phyloP scores from a whole-genome alignment of 2,888 invertebrate species.

The Agrilus biguttatus region DNA sequence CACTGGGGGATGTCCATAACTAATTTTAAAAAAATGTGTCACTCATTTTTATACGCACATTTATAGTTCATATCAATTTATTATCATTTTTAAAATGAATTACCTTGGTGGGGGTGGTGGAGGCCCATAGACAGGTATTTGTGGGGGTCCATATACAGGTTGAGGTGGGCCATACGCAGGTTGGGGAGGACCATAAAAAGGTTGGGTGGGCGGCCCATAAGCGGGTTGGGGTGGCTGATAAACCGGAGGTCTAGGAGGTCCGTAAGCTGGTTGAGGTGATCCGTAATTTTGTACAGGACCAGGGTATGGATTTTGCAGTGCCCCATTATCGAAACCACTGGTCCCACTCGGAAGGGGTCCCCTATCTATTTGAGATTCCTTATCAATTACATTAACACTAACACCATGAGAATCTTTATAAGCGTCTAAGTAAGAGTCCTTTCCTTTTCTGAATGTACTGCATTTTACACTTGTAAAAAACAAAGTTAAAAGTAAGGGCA shows the following conservation, averaged over 20 bases:
- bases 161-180: constrained; percentile 20
- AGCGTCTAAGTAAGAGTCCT: constrained; percentile 51
- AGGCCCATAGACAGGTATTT: constrained; percentile 30
- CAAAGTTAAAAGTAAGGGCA: constrained; percentile 1
- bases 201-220: constrained; percentile 22
- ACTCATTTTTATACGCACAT: background rate
- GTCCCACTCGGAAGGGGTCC: constrained; percentile 28
- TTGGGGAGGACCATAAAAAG: constrained; percentile 19
- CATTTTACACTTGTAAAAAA: constrained; percentile 19
- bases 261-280: constrained; percentile 23
- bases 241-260: constrained; percentile 10
- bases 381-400: constrained; percentile 32
- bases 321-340: constrained; percentile 19
- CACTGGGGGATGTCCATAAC: background rate
- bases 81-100: background rate
- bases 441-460: background rate
- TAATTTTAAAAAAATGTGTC: background rate
- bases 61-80: too few relatives aligned
- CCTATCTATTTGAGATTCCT: constrained; percentile 32
- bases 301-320: constrained; percentile 18
- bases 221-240: constrained; percentile 14
- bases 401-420: constrained; percentile 42
- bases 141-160: constrained; percentile 22
- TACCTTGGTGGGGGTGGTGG: constrained; percentile 15
- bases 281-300: constrained; percentile 25